Base-by-base conservation (phyloP, 2,888 invertebrate species). In the Pheosia tremula region DNA sequence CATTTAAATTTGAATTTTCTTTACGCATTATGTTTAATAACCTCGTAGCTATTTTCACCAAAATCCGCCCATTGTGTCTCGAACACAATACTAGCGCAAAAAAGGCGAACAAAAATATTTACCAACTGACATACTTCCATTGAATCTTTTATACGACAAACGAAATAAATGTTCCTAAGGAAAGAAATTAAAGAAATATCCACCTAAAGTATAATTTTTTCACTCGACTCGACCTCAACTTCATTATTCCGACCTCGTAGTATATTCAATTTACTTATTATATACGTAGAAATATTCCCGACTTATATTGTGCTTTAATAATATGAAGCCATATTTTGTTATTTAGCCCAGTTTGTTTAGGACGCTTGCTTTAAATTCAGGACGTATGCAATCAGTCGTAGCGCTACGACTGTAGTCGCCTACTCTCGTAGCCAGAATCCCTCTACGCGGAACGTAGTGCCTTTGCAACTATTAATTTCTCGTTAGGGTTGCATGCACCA, bases 361-460 rank as follows among this genome's bases (percentile, higher is more conserved):
- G 52, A 57, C 4, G 37, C 37, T 57, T 60, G 68, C 71, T 79
- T 70, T 69, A 64, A 69, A 74, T 79, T 74, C 72, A 60, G 61
- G 68, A 67, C 72, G 66, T 66, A 58, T 67, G 67, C 68, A 39
- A 55, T 68, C 57, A 73, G 76, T 68, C 78, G 76, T 61, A 59
- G 57, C 61, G 62, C 77, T 73, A 77, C 78, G 72, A 58, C 52
- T 59, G 59, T 58, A 61, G 69, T 55, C 68, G 61, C 70, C 81
- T 80, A 81, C 81, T 79, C 68, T 58, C 79, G 79, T 76, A 79
- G 78, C 66, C 5, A 50, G 67, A 68, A 61, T 45, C 77, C 78
- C 67, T 62, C 71, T 73, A 78, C 81, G 76, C 69, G 60, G 68
- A 63, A 45, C 71, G 75, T 73, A 75, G 79, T 68, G n/a, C 55